A percentile compares a stretch with the other conserved stretches of the same genome.
Evolutionary conservation across 2,888 invertebrate genomes (phyloP).

Genomic region (Ophonus ardosiacus): DNA sequence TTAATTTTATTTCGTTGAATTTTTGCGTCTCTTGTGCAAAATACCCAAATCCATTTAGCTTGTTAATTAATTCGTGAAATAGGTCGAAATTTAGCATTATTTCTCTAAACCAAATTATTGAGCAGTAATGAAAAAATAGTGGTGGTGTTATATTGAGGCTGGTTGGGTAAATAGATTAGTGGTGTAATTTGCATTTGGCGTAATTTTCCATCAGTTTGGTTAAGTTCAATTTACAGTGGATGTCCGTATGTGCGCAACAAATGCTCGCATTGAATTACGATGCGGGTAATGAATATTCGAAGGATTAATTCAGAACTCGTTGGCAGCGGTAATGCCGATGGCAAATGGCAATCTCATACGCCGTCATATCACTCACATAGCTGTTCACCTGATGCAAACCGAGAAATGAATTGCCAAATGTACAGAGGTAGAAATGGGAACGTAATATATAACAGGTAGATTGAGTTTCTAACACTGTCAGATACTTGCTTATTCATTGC

Average conservation of each 20-base stretch:
- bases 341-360: constrained; percentile 14
- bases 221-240: constrained; percentile 48
- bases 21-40: background rate
- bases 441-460: background rate
- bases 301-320: constrained; percentile 41
- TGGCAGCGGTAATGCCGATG: background rate
- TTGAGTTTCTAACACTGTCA: no score
- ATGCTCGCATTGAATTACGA: constrained; percentile 47
- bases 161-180: constrained; percentile 25
- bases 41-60: constrained; percentile 23
- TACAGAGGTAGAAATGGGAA: background rate
- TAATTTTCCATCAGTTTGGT: constrained; percentile 54
- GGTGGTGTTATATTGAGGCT: constrained; percentile 5
- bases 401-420: constrained; percentile 16
- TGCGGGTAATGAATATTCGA: constrained; percentile 51
- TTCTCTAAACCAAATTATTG: background rate
- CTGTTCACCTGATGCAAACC: constrained; percentile 6
- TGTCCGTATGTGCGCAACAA: constrained; percentile 45
- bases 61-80: background rate
- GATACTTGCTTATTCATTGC: no score
- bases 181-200: constrained; percentile 51
- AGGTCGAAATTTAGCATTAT: background rate
- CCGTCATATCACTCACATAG: constrained; percentile 19
- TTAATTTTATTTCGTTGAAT: background rate
- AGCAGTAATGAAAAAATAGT: constrained; percentile 22